Evolutionary conservation across 2,113 vertebrate genomes (phyloP).

Genomic region (Periophthalmus modestus): DNA sequence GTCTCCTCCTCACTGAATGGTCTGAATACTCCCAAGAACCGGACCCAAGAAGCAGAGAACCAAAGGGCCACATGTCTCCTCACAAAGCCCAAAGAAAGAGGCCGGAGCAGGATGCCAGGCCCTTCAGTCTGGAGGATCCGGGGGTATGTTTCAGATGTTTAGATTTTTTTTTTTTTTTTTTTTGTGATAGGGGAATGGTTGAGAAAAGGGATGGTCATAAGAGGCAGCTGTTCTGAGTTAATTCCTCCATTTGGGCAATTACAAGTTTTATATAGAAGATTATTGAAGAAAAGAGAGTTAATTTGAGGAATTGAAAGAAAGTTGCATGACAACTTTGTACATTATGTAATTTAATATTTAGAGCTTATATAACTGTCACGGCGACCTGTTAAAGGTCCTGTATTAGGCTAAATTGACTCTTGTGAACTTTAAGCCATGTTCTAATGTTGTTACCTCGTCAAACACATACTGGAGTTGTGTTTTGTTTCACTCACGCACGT

Average conservation of each 20-base stretch:
- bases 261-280: constrained; percentile 35
- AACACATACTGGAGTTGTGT: too few species aligned
- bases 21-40: constrained; percentile 47
- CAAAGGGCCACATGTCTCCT: constrained; percentile 51
- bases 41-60: constrained; percentile 37
- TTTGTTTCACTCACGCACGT: too few species aligned
- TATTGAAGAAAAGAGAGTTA: constrained; percentile 18
- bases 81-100: constrained; percentile 51
- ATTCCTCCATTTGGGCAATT: constrained; percentile 68
- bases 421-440: too few species aligned
- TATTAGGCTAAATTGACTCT: too few species aligned
- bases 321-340: background rate
- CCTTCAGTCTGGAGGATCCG: constrained; percentile 46
- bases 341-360: too few species aligned
- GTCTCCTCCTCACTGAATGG: constrained; percentile 11
- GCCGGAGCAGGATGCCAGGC: constrained; percentile 53
- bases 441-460: too few species aligned
- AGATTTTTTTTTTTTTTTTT: background rate
- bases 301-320: constrained; percentile 23
- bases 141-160: background rate
- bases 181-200: constrained; percentile 71
- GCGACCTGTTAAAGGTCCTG: too few species aligned
- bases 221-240: constrained; percentile 77
- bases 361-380: too few species aligned
- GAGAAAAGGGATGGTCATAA: constrained; percentile 67